Evolutionary conservation across 2,888 invertebrate genomes (phyloP).

Genomic region (Pterostichus niger): DNA sequence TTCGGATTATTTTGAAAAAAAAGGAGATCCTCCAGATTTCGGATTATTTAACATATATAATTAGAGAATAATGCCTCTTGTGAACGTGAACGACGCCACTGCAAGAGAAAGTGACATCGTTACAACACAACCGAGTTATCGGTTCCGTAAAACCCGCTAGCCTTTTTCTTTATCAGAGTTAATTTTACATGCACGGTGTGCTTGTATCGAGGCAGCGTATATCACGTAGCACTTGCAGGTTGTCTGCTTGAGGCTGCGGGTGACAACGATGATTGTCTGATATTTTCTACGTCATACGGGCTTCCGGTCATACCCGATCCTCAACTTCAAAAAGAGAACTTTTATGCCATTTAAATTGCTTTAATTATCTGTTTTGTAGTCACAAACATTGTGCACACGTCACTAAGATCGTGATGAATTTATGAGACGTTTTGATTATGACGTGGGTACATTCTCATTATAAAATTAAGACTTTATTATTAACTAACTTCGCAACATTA

Average conservation of each 20-base stretch:
- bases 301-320: background rate
- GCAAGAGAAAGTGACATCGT: conserved; percentile 54
- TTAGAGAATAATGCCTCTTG: conserved; percentile 20
- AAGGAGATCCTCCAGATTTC: background rate
- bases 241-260: background rate
- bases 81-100: background rate
- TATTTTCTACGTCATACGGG: background rate
- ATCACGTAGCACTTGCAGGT: conserved; percentile 14
- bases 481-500: background rate
- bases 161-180: conserved; percentile 52
- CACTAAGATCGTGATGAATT: conserved; percentile 41
- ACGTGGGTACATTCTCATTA: conserved; percentile 3
- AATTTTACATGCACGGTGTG: background rate
- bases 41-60: conserved; percentile 46
- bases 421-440: conserved; percentile 41
- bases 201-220: background rate
- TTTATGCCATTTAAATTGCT: background rate
- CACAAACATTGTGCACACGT: conserved; percentile 15
- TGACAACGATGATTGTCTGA: background rate
- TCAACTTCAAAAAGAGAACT: background rate
- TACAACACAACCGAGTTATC: conserved; percentile 30
- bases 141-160: conserved; percentile 51
- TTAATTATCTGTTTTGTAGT: conserved; percentile 1
- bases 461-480: conserved; percentile 3
- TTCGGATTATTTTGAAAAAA: conserved; percentile 13